phyloP scores from a whole-genome alignment of 30 jellyfish, hydroid and myxozoan genomes.

The Pseudorhiza aurosa region DNA sequence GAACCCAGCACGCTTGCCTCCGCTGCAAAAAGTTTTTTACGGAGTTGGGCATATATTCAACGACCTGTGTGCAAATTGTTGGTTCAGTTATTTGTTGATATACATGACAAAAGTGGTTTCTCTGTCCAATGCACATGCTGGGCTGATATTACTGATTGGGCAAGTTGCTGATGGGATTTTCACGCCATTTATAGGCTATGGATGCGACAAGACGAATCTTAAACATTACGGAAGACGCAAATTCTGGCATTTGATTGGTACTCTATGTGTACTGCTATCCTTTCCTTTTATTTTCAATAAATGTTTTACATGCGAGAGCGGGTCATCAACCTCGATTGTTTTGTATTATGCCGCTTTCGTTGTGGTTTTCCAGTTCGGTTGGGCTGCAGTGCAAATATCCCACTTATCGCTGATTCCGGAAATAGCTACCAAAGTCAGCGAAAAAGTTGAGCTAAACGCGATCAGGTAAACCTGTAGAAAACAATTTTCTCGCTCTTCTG shows the following conservation, averaged over 20 bases:
- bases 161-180: slow-evolving; percentile 93
- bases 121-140: slow-evolving; percentile 83
- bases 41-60: slow-evolving; percentile 96
- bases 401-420: slow-evolving; percentile 94
- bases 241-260: slow-evolving; percentile 91
- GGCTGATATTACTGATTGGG: slow-evolving; percentile 87
- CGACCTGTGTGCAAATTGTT: slow-evolving; percentile 93
- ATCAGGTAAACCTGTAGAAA: too few relatives aligned
- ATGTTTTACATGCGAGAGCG: slow-evolving; percentile 67
- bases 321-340: slow-evolving; percentile 42
- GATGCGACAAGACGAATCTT: slow-evolving; percentile 78
- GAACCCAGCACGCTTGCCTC: slow-evolving; percentile 35
- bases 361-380: slow-evolving; percentile 91
- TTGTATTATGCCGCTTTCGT: slow-evolving; percentile 88
- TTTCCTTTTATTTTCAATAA: slow-evolving; percentile 88
- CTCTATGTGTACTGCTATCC: slow-evolving; percentile 74
- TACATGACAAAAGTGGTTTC: slow-evolving; percentile 91
- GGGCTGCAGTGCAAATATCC: slow-evolving; percentile 95
- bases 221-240: slow-evolving; percentile 79
- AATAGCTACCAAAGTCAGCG: slow-evolving; percentile 72
- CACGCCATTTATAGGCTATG: slow-evolving; percentile 89
- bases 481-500: too few relatives aligned
- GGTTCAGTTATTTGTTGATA: slow-evolving; percentile 87
- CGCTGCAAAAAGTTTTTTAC: slow-evolving; percentile 59
- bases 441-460: slow-evolving; percentile 88